A percentile compares a stretch with the other conserved stretches of the same genome.
These are phyloP conservation scores for Conus canariensis DNA, from an alignment of 2,888 invertebrate genomes.

Conservation along the genomic window DNA sequence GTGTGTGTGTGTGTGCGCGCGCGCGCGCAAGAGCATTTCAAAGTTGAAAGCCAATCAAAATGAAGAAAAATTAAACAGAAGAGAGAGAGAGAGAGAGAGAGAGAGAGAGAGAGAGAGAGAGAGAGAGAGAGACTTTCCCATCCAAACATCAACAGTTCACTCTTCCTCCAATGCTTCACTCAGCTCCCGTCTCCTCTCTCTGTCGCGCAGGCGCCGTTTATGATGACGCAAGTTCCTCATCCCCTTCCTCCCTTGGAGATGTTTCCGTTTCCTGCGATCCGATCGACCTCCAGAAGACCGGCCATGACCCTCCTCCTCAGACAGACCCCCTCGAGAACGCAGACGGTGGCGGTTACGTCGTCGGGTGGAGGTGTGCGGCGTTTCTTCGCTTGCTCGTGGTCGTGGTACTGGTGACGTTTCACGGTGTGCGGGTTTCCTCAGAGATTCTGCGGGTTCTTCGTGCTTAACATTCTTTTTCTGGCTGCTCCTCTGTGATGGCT, in stretches of 20 bases:
- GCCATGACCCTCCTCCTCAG: conserved; percentile 4
- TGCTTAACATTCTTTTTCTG: not conserved
- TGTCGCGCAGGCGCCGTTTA: not conserved
- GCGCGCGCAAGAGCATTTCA: too few species aligned
- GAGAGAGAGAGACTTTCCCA: too few species aligned
- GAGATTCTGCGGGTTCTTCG: not conserved
- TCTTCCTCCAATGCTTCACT: conserved; percentile 31
- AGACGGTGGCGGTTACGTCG: not conserved
- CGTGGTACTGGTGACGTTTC: not conserved
- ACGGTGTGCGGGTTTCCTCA: not conserved
- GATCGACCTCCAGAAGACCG: conserved; percentile 31
- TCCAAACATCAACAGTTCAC: not conserved
- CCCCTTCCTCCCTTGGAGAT: not conserved
- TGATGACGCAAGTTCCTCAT: not conserved
- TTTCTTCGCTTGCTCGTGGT: not conserved
- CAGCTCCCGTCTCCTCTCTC: not conserved
- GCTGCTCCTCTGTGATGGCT: not conserved
- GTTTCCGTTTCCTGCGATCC: not conserved
- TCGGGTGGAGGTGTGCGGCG: not conserved
- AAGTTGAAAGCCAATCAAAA: not conserved
- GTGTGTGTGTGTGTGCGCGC: too few species aligned
- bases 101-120: too few species aligned
- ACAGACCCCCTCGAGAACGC: not conserved
- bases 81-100: not conserved
- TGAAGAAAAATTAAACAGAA: not conserved